phyloP scores from a whole-genome alignment of 2,113 vertebrate genomes.

The Isichthys henryi region DNA sequence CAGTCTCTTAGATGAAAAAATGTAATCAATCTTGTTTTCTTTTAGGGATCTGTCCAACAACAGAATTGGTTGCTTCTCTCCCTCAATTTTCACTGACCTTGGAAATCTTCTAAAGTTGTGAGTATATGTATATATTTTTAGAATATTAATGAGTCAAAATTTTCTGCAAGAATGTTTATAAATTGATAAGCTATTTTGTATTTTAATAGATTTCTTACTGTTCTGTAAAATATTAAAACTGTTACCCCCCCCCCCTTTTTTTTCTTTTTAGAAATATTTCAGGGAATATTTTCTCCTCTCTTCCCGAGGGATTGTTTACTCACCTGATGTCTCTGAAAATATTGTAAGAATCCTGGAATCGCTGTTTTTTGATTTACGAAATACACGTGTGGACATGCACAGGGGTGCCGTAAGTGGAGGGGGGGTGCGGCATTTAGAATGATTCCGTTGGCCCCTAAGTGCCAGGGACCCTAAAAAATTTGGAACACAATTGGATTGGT shows the following conservation, averaged over 20 bases:
- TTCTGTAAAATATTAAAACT: background rate
- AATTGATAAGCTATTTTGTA: background rate
- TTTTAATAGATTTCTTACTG: conserved; percentile 1
- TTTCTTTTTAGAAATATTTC: conserved; percentile 71
- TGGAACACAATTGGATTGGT: background rate
- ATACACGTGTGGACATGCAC: background rate
- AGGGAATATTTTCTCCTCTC: conserved; percentile 83
- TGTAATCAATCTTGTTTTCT: conserved; percentile 35
- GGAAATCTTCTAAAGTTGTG: conserved; percentile 78
- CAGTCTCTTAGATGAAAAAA: background rate
- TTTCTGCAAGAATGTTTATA: background rate
- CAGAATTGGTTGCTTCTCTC: conserved; percentile 79
- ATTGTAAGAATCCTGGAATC: conserved; percentile 64
- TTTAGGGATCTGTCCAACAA: conserved; percentile 84
- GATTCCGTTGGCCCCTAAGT: background rate
- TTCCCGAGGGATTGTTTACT: conserved; percentile 71
- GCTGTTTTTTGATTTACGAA: background rate
- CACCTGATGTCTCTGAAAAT: conserved; percentile 70
- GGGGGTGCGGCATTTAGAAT: background rate
- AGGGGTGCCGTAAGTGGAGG: background rate
- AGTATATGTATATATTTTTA: conserved; percentile 51
- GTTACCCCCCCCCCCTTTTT: background rate
- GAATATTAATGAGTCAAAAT: background rate
- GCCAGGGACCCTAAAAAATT: background rate
- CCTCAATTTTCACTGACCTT: conserved; percentile 79